phyloP scores from a whole-genome alignment of 2,113 vertebrate genomes.

The Macrotis lagotis region DNA sequence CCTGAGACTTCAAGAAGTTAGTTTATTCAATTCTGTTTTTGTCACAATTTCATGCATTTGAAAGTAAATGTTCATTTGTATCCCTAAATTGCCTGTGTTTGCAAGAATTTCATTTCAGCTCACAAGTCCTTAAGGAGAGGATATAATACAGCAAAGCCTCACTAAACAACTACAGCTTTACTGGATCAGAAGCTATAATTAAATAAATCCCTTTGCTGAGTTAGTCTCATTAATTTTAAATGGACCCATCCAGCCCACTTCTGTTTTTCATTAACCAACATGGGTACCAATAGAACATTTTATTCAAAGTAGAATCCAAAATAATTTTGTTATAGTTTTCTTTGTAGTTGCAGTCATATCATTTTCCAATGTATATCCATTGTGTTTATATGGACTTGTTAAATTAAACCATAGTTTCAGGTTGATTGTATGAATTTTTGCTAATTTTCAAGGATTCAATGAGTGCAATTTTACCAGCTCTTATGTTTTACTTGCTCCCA shows the following conservation, averaged over 20 bases:
- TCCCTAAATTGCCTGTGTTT: neutral
- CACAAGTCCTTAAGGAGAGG: neutral
- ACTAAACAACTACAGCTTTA: conserved; percentile 55
- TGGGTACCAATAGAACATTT: conserved; percentile 50
- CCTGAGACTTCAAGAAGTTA: neutral
- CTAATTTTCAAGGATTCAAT: conserved; percentile 47
- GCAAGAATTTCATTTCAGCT: neutral
- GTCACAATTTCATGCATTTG: neutral
- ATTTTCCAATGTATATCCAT: conserved; percentile 69
- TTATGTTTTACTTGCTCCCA: conserved; percentile 11
- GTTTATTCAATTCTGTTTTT: neutral
- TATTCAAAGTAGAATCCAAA: conserved; percentile 60
- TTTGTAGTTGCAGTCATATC: conserved; percentile 59
- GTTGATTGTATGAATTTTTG: conserved; percentile 66
- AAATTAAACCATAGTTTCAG: conserved; percentile 38
- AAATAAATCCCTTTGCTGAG: conserved; percentile 65
- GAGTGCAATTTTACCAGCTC: conserved; percentile 33
- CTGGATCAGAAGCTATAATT: conserved; percentile 58
- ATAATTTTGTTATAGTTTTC: conserved; percentile 30
- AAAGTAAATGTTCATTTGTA: neutral
- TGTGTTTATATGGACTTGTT: conserved; percentile 59
- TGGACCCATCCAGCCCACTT: conserved; percentile 62
- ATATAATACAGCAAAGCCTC: conserved; percentile 57
- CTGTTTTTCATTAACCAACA: conserved; percentile 72
- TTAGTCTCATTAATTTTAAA: conserved; percentile 73